A percentile compares a stretch with the other conserved stretches of the same genome.
Evolutionary conservation across 2,113 vertebrate genomes (phyloP).

Genomic region (Athene noctua): DNA sequence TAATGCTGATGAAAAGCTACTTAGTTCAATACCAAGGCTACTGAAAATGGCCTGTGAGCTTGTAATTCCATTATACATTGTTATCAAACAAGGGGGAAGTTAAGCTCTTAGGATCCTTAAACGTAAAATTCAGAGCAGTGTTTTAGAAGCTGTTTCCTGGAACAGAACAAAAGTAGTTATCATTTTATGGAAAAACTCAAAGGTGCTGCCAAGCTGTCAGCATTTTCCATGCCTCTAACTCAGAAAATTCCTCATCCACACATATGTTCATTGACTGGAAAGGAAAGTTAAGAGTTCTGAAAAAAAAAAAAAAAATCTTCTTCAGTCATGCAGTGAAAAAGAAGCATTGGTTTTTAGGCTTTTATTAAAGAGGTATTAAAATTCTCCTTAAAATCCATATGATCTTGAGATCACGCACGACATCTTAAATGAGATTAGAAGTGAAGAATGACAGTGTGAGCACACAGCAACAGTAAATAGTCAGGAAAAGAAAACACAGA

Average conservation of each 20-base stretch:
- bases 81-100: neutral
- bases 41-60: neutral
- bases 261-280: conserved; percentile 13
- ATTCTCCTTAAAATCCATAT: neutral
- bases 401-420: fast-evolving
- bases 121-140: neutral
- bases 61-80: neutral
- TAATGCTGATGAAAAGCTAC: neutral
- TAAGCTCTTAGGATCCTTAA: neutral
- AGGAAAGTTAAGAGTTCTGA: neutral
- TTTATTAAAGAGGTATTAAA: neutral
- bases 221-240: conserved; percentile 1
- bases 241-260: conserved; percentile 17
- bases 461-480: neutral
- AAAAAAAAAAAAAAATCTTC: neutral
- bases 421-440: neutral
- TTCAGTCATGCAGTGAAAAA: neutral
- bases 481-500: neutral
- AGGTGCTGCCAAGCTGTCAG: conserved; percentile 23
- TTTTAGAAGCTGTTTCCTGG: neutral
- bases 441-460: neutral
- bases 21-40: neutral
- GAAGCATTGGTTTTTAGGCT: neutral
- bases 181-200: neutral
- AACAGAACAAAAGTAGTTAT: neutral